Base-by-base conservation (phyloP, 2,888 invertebrate species). In the Drosophila sordidapex region DNA sequence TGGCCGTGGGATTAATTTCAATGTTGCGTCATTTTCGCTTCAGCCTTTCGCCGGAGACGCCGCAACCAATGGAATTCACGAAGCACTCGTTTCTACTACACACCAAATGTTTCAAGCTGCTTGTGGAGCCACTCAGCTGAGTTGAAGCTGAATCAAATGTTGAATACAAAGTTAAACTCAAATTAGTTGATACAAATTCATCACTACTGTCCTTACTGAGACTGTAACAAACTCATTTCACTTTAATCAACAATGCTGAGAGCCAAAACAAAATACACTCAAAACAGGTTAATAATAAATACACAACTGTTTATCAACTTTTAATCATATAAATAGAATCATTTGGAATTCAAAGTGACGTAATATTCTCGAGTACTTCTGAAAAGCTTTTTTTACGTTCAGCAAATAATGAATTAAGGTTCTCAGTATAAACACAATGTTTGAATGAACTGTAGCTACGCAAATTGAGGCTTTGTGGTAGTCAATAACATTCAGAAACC, bases 1-100 rank as follows among this genome's bases (percentile, higher is more conserved):
- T 81, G 0, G 70, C 81, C 8, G 74, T 90, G 31, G 92, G 91
- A 2, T 62, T 92, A 0, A 74, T 82, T 1, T 33, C 72, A 18
- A 25, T 89, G 1, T 15, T 91, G 1, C 80, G 72, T 13, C 35
- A 81, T 36, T 91, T 90, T 35, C 80, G 67, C 7, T 89, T 90
- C 18, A 61, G 51, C 33, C 40, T 66, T 0, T 25, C 70, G 2
- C 18, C 66, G 1, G 67, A 77, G 10, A 89, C 90, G 0, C 78
- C 78, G 4, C 68, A 73, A 21, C 79, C 85, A 11, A 52, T 91
- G 33, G 54, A 53, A 18, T 85, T 79, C 27, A 61, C 68, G 43
- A 76, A 77, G 15, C 74, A 74, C 25, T 72, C 66, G 2, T 66
- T 86, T 56, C 40, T 86, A 0, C 54, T 90, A 10, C 70, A 77